Evolutionary conservation across 2,888 invertebrate genomes (phyloP), one percentile per base, ranked within the genome.

Genomic region (Drosophila ezoana): DNA sequence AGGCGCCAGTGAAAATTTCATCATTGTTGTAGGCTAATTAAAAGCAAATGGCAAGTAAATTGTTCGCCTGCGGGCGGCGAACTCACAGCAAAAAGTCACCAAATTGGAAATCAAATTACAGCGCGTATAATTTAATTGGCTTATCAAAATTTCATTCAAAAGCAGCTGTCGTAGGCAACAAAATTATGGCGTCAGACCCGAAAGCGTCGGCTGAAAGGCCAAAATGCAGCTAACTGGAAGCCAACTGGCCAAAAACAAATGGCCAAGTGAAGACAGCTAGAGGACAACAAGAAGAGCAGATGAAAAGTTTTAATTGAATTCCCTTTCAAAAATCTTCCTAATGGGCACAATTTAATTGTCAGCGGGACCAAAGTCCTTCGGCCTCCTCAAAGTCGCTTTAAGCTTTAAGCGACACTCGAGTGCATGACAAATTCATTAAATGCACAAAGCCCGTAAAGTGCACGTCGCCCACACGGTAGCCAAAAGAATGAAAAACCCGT

Each of bases 281-380:
- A 48, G 18, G 18, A 20, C 32, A 48, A 33, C 23, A 28, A 51
- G n/a, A 61, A 51, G 38, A 33, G 37, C 59, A 56, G 58, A 45
- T 52, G 63, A 69, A 85, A 85, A 87, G 69, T 85, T 85, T 87
- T 87, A 85, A 85, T 85, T 85, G 82, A 87, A 87, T 87, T 85
- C 76, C 73, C 69, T 87, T 78, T 74, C 65, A 73, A 82, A 76
- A 79, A 76, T 78, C 69, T 67, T 75, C 40, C 72, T 73, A 84
- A 80, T 80, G 72, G 72, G 65, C 68, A 73, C 70, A 85, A 87
- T 84, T 75, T 65, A 85, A 82, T 84, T 82, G 82, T 84, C 70
- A 66, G 66, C 71, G 45, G 69, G 64, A 16, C 56, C 52, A 44
- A 62, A 65, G 45, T 43, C 35, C 38, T 47, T 41, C 20, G 41